phyloP scores from a whole-genome alignment of 2,888 invertebrate genomes.

The Carabus problematicus region DNA sequence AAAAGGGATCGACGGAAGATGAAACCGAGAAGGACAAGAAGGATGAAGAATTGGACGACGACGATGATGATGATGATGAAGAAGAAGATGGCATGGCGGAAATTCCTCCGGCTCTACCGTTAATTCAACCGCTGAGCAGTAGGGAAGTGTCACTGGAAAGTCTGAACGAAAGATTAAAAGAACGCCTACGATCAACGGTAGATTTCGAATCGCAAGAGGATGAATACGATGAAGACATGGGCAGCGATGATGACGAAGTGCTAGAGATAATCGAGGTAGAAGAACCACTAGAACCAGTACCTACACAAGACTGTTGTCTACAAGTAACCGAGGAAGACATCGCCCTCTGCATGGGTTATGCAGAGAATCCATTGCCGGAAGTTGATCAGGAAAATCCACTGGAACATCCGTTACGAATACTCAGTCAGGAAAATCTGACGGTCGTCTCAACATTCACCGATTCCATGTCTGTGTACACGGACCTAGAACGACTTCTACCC shows the following conservation, averaged over 20 bases:
- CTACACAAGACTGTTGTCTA: constrained; percentile 84
- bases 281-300: constrained; percentile 81
- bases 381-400: constrained; percentile 74
- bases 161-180: constrained; percentile 77
- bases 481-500: constrained; percentile 71
- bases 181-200: constrained; percentile 65
- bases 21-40: constrained; percentile 58
- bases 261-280: constrained; percentile 82
- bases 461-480: constrained; percentile 70
- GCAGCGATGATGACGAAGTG: constrained; percentile 72
- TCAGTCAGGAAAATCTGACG: constrained; percentile 91
- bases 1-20: constrained; percentile 50
- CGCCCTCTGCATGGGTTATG: constrained; percentile 79
- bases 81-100: constrained; percentile 81
- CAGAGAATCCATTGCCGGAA: constrained; percentile 74
- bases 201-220: constrained; percentile 57
- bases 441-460: constrained; percentile 90
- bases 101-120: constrained; percentile 81
- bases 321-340: constrained; percentile 95
- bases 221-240: constrained; percentile 62
- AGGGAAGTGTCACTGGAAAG: constrained; percentile 85
- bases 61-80: constrained; percentile 73
- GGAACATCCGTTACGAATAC: constrained; percentile 85
- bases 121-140: constrained; percentile 80
- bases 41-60: constrained; percentile 73